Evolutionary conservation across 1,140 invertebrate species (phyloP).

Genomic region (Zaprionus taronus): DNA sequence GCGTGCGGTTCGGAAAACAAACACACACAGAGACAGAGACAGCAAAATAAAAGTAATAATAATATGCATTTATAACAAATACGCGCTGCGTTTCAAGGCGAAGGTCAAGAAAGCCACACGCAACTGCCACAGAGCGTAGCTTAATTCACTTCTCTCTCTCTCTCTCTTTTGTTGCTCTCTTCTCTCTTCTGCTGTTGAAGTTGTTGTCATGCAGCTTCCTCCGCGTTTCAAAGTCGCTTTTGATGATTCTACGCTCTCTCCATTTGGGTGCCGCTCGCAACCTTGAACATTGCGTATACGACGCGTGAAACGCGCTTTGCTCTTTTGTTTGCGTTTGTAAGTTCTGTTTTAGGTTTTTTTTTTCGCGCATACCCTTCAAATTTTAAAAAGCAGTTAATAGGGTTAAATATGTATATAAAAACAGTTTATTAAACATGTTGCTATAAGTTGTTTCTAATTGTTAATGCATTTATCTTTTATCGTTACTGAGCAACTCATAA

Average conservation of each 20-base stretch:
- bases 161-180: slow-evolving; percentile 1
- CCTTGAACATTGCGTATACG: slow-evolving; percentile 67
- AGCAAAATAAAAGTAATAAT: slow-evolving; percentile 1
- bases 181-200: slow-evolving; percentile 19
- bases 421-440: no score
- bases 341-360: slow-evolving; percentile 25
- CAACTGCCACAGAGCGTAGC: slow-evolving; percentile 15
- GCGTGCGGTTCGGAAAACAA: slow-evolving; percentile 10
- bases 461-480: not conserved
- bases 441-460: no score
- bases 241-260: slow-evolving; percentile 35
- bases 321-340: slow-evolving; percentile 13
- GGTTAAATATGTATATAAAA: no score
- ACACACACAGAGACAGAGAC: not conserved
- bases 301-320: slow-evolving; percentile 46
- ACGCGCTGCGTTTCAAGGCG: slow-evolving; percentile 44
- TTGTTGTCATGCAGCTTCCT: slow-evolving; percentile 58
- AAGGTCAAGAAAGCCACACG: slow-evolving; percentile 50
- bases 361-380: not conserved
- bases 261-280: slow-evolving; percentile 49
- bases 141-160: slow-evolving; percentile 13
- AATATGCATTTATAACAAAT: slow-evolving; percentile 17
- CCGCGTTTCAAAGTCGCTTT: slow-evolving; percentile 35
- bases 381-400: not conserved
- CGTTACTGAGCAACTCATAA: not conserved